Evolutionary conservation across 2,113 vertebrate genomes (phyloP), one percentile per base, ranked within the genome.

Genomic region (Brachyistius frenatus): DNA sequence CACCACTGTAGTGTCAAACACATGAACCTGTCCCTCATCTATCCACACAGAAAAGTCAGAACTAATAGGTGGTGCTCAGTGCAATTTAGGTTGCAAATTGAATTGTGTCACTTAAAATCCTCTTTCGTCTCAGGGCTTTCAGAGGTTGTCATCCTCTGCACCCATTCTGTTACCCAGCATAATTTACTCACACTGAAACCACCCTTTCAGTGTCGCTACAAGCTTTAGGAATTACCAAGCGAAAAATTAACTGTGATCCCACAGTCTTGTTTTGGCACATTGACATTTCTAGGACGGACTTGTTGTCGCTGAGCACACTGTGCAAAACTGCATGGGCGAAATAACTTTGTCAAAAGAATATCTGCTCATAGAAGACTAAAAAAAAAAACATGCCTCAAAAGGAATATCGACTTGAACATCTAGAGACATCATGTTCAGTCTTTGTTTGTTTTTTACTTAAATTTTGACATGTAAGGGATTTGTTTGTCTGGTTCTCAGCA

Each of bases 271-370:
- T 84, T 72, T 75, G 66, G 23, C 80, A 85, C 37, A 10, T 33
- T 86, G 88, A 86, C 79, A 78, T 86, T 90, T 90, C 84, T 87
- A 32, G 88, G 83, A 76, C 80, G 33, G 74, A 77, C 73, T 49
- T 84, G 66, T 88, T 90, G 81, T 87, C 60, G 4, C 37, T 73
- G 71, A 83, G 79, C 46, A 54, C 8, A 35, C 63, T 58, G 49
- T 75, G 55, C 32, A 50, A 60, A 76, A 66, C 44, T 30, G n/a
- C 39, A 76, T 2, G 0, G 35, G 44, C 13, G 15, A 46, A 69
- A 56, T 62, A 14, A 73, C 6, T 1, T 71, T 53, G 54, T 84
- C 73, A 78, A 58, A 75, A 5, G 67, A 66, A 81, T 44, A 57
- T 60, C 33, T 62, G 30, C 44, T 57, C 5, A 30, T 9, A 23